Conservation (phyloP, 2,113 vertebrate genomes). For the Halcyon malimbica region DNA sequence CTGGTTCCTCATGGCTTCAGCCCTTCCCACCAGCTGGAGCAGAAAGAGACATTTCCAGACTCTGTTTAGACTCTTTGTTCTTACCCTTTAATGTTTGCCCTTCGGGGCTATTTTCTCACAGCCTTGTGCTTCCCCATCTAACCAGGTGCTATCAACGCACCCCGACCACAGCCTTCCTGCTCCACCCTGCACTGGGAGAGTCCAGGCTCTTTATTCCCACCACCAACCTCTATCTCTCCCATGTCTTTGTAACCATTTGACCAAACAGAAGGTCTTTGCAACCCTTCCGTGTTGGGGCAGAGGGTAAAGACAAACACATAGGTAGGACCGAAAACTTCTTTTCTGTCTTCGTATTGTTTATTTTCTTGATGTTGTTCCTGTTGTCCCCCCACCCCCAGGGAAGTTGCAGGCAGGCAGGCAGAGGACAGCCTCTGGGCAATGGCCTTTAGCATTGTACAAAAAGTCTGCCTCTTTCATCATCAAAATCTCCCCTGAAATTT, state of each 20-base stretch:
- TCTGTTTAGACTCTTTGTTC: neutral
- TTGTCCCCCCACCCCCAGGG: neutral
- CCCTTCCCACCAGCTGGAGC: neutral
- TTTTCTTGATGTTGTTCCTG: neutral
- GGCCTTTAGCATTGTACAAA: neutral
- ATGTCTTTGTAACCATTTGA: neutral
- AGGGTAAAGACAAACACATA: neutral
- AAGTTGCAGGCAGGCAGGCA: neutral
- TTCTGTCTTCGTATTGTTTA: neutral
- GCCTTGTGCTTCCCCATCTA: neutral
- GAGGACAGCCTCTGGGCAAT: neutral
- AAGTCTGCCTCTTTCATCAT: neutral
- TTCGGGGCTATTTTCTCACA: neutral
- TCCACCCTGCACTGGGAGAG: neutral
- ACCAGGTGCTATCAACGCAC: rapidly evolving
- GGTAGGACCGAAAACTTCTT: neutral
- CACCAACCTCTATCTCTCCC: neutral
- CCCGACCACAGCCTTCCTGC: rapidly evolving
- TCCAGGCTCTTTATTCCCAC: neutral
- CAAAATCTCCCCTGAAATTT: neutral
- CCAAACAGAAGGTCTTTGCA: neutral
- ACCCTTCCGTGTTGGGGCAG: neutral
- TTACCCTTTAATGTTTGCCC: neutral
- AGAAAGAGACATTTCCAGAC: neutral
- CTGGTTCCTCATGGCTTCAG: neutral